Base-by-base conservation (phyloP, 1,140 invertebrate genomes). In the Caenorhabditis briggsae region DNA sequence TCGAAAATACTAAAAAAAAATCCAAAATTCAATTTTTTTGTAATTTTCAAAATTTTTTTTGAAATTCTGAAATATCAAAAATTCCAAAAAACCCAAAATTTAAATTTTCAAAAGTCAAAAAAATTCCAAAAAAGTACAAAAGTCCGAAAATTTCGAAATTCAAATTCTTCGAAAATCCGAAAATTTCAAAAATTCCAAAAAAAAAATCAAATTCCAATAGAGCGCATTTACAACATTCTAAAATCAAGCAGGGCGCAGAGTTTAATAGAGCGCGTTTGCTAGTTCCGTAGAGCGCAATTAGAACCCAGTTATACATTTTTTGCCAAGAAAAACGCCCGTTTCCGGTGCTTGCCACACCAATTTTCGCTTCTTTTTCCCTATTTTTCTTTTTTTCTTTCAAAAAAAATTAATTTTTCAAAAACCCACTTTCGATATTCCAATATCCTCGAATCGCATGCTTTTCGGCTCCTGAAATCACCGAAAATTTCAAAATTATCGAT, bases 371-470 rank as follows among this genome's bases (percentile, higher is more conserved):
- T 8, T 61, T 61, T 61, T 33, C 14, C 12, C 59, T 9, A n/a
- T n/a, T 33, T 61, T 8, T 61, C 23, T 8, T 12, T 25, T 25
- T 61, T 25, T 25, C 20, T 25, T 58, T 8, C 16, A 16, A 11
- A 11, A 53, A 11, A 53, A 53, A 53, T 8, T 53, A 53, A 33
- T 53, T 2, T 2, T n/a, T 6, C 3, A 33, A 70, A 70, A 14
- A 3, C 64, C 46, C 16, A 78, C 70, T 46, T 78, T 78, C 14
- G 41, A 70, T 33, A 64, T 64, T 25, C 59, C 59, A 41, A 64
- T 64, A 23, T 64, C 59, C 59, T 64, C 59, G 23, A 64, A 70
- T 23, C 64, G 64, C 64, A 70, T 70, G 0, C 5, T n/a, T 23
- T 9, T 9, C 50, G 5, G 16, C 8, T 25, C 20, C 5, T 8